These are phyloP conservation scores for Mobula hypostoma DNA, from an alignment of 2,113 vertebrate species.

Conservation along the genomic window DNA sequence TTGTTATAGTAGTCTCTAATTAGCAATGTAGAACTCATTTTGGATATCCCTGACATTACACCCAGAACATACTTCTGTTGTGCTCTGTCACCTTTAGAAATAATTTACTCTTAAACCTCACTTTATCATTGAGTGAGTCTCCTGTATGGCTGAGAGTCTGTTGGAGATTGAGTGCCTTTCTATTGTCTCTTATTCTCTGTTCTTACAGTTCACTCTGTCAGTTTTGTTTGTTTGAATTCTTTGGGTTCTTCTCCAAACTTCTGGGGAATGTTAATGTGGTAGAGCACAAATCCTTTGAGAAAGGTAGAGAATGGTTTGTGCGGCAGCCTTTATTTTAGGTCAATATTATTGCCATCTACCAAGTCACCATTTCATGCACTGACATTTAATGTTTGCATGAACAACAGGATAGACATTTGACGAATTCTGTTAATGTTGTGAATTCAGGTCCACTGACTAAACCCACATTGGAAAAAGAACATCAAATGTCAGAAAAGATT, in stretches of 20 bases:
- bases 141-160: background rate
- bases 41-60: background rate
- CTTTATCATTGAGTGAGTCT: background rate
- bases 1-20: background rate
- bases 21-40: background rate
- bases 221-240: background rate
- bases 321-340: background rate
- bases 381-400: background rate
- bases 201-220: background rate
- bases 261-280: background rate
- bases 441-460: constrained; percentile 48
- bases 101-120: background rate
- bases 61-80: background rate
- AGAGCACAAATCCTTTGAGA: background rate
- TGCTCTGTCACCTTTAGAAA: background rate
- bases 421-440: background rate
- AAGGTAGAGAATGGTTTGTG: background rate
- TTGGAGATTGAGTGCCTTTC: too few relatives aligned
- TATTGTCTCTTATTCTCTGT: background rate
- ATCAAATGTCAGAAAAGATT: constrained; percentile 54
- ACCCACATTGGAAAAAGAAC: constrained; percentile 55
- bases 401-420: background rate
- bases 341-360: too few relatives aligned
- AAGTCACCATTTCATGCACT: background rate
- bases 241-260: background rate